phyloP scores from a whole-genome alignment of 2,797 vertebrate species.

The Echeneis naucrates region DNA sequence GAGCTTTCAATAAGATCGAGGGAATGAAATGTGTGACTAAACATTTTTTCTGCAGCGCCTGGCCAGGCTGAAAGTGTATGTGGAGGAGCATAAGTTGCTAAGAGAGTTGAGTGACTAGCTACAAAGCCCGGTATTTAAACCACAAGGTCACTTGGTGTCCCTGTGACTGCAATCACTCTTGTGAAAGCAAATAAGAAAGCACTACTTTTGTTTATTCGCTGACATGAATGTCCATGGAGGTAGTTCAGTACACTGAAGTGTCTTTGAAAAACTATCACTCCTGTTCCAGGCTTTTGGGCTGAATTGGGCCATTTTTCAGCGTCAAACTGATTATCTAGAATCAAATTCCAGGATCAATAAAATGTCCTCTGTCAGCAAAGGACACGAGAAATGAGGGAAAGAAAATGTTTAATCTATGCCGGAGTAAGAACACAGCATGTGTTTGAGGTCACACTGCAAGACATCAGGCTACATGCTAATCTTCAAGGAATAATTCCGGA shows the following conservation, averaged over 20 bases:
- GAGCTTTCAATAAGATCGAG: background rate
- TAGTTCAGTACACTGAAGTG: background rate
- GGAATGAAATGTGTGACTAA: background rate
- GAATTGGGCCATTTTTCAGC: constrained; percentile 18
- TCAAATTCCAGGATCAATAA: constrained; percentile 37
- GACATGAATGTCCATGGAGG: background rate
- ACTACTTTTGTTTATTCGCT: constrained; percentile 9
- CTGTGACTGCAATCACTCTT: background rate
- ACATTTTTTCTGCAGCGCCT: constrained; percentile 9
- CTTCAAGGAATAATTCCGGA: constrained; percentile 2
- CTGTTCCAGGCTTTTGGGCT: constrained; percentile 13
- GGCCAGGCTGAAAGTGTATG: constrained; percentile 21
- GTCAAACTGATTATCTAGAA: constrained; percentile 36
- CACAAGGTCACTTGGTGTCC: background rate
- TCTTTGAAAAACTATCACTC: constrained; percentile 11
- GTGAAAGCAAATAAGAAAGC: background rate
- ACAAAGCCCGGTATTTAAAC: background rate
- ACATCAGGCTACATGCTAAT: background rate
- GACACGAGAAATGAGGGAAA: background rate
- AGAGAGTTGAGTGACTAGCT: constrained; percentile 9
- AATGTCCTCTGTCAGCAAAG: constrained; percentile 36
- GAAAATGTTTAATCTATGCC: background rate
- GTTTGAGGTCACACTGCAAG: constrained; percentile 9
- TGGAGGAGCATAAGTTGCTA: background rate
- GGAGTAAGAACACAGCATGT: background rate